A percentile compares a stretch with the other conserved stretches of the same genome.
These are phyloP conservation scores for Xestia c-nigrum DNA, from an alignment of 2,888 invertebrate species.

Conservation along the genomic window DNA sequence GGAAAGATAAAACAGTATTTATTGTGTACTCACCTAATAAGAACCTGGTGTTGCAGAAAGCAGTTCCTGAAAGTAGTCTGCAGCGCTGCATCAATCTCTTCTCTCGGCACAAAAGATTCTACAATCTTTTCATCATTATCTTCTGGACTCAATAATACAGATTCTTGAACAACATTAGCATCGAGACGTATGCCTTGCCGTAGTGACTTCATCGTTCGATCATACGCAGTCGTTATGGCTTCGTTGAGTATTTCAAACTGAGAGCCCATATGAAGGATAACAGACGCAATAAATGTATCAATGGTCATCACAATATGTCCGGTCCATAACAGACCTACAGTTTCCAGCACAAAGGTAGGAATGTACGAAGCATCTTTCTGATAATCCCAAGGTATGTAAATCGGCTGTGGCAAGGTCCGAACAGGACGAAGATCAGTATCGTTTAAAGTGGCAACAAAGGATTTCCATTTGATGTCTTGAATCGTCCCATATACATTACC, in stretches of 20 bases:
- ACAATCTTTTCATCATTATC: slow-evolving; percentile 75
- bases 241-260: slow-evolving; percentile 84
- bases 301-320: slow-evolving; percentile 88
- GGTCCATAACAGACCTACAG: slow-evolving; percentile 85
- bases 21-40: slow-evolving; percentile 77
- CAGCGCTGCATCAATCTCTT: slow-evolving; percentile 80
- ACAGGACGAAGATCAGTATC: slow-evolving; percentile 73
- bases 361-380: slow-evolving; percentile 81
- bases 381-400: slow-evolving; percentile 88
- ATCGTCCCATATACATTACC: slow-evolving; percentile 83
- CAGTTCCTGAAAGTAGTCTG: slow-evolving; percentile 78
- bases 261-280: slow-evolving; percentile 86
- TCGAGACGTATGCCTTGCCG: slow-evolving; percentile 64
- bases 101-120: slow-evolving; percentile 70
- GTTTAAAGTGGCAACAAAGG: slow-evolving; percentile 76
- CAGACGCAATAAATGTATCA: slow-evolving; percentile 86
- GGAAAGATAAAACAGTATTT: not conserved
- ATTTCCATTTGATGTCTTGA: slow-evolving; percentile 83
- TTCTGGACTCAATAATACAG: slow-evolving; percentile 53
- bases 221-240: slow-evolving; percentile 82
- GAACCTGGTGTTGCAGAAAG: slow-evolving; percentile 84
- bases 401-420: slow-evolving; percentile 85
- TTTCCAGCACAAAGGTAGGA: slow-evolving; percentile 83
- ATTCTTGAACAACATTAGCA: slow-evolving; percentile 54
- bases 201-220: slow-evolving; percentile 78